A percentile compares a stretch with the other conserved stretches of the same genome.
phyloP scores from a whole-genome alignment of 2,888 invertebrate genomes.

The Cacoxenus indagator region DNA sequence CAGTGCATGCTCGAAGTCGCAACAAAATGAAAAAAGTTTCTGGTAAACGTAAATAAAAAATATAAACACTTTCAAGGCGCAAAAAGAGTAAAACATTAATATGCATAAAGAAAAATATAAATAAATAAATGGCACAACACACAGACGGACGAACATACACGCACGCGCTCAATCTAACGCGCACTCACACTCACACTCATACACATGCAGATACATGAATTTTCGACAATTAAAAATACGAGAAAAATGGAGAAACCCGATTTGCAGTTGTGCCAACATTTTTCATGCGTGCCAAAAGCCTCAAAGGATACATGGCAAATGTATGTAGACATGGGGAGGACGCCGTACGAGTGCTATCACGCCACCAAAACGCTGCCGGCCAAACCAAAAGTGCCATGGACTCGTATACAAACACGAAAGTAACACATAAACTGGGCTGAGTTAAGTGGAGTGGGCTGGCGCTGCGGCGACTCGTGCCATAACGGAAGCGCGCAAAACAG shows the following conservation, averaged over 20 bases:
- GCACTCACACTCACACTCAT: conserved; percentile 28
- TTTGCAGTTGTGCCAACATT: conserved; percentile 50
- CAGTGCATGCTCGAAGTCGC: conserved; percentile 34
- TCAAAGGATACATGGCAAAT: conserved; percentile 47
- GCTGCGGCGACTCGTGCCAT: background rate
- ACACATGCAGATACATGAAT: conserved; percentile 33
- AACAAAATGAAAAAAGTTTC: conserved; percentile 53
- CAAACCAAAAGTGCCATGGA: conserved; percentile 23
- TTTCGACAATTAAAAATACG: conserved; percentile 46
- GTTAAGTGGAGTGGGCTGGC: background rate
- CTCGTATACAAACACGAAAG: conserved; percentile 5
- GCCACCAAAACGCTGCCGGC: conserved; percentile 23
- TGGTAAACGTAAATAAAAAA: conserved; percentile 3
- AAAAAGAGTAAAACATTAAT: conserved; percentile 28
- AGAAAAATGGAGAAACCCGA: conserved; percentile 23
- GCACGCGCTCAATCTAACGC: conserved; percentile 25
- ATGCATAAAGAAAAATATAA: conserved; percentile 45
- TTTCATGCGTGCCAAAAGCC: conserved; percentile 56
- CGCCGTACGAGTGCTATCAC: background rate
- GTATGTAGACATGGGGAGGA: conserved; percentile 3
- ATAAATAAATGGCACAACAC: conserved; percentile 33
- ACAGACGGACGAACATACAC: conserved; percentile 22
- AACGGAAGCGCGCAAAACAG: conserved; percentile 22
- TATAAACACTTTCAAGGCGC: background rate
- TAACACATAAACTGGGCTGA: conserved; percentile 4